Evolutionary conservation across 2,797 vertebrate genomes (phyloP).

Genomic region (Agapornis canus): DNA sequence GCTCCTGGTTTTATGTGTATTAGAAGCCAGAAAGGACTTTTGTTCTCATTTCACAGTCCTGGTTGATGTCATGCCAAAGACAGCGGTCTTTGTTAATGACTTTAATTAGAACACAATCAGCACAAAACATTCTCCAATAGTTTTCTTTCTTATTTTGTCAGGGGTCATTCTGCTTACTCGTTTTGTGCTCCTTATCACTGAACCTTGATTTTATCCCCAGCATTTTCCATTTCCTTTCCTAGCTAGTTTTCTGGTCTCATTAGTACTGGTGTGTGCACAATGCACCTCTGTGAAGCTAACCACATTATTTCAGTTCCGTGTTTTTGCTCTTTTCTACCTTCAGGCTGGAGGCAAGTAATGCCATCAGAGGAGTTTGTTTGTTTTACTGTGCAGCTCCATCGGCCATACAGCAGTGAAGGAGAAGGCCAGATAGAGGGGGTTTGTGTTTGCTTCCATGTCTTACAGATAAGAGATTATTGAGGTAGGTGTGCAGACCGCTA

Average conservation of each 20-base stretch:
- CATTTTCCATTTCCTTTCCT: background rate
- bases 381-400: background rate
- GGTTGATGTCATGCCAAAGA: constrained; percentile 26
- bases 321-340: background rate
- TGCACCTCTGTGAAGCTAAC: background rate
- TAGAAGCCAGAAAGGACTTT: background rate
- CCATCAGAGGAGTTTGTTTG: background rate
- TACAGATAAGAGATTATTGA: background rate
- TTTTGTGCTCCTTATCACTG: background rate
- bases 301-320: background rate
- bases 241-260: background rate
- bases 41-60: background rate
- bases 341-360: background rate
- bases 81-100: background rate
- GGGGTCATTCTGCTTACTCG: background rate
- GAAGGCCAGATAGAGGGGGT: background rate
- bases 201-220: background rate
- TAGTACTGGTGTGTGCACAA: background rate
- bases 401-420: background rate
- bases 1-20: background rate
- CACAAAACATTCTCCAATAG: background rate
- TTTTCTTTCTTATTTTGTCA: background rate
- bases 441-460: background rate
- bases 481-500: background rate
- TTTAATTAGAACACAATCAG: constrained; percentile 36